Conservation (phyloP, 1,140 invertebrate genomes). For the Zaprionus inermis region DNA sequence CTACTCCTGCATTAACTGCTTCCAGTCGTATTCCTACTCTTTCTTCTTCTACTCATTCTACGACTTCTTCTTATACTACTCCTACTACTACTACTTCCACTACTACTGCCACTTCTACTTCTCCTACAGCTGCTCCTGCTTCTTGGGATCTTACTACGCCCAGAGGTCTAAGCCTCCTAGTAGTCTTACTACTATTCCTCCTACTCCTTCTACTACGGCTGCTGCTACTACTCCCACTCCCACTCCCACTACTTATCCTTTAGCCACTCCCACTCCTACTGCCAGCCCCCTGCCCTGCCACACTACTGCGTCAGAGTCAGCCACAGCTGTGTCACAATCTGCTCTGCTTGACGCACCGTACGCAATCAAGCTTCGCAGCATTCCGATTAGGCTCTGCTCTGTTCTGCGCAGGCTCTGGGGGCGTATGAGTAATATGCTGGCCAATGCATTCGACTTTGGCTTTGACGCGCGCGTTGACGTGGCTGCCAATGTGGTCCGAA, state of each 20-base stretch:
- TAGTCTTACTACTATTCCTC: neutral
- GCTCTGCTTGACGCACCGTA: neutral
- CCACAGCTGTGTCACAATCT: neutral
- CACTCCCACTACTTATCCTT: neutral
- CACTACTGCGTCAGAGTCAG: neutral
- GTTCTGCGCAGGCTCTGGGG: conserved; percentile 5
- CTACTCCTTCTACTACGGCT: neutral
- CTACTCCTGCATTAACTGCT: too few species aligned
- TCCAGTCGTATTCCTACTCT: too few species aligned
- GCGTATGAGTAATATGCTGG: conserved; percentile 44
- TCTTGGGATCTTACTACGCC: too few species aligned
- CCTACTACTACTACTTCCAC: neutral
- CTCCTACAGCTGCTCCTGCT: too few species aligned
- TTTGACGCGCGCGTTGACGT: conserved; percentile 19
- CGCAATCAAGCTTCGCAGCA: neutral
- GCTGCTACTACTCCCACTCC: neutral
- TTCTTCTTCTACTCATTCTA: neutral
- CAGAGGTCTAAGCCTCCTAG: neutral
- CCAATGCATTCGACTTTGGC: conserved; percentile 19
- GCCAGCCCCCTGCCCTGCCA: neutral
- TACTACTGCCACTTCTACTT: neutral
- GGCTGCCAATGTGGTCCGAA: neutral
- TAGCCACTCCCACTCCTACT: neutral
- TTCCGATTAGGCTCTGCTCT: neutral
- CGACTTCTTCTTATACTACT: neutral